Conservation (phyloP, 1,140 invertebrate genomes). For the Alviniconcha marisindica region DNA sequence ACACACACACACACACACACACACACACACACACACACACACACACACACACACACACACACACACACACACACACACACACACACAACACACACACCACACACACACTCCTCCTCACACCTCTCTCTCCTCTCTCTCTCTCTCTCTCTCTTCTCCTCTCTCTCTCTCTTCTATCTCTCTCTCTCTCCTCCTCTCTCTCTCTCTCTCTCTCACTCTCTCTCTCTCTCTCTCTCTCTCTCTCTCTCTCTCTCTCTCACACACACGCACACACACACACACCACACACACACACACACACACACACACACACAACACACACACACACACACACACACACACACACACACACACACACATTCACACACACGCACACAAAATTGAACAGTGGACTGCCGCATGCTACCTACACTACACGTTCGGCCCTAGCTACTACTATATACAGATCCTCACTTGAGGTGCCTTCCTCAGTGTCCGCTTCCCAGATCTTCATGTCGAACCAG, state of each 20-base stretch:
- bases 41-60: too few species aligned
- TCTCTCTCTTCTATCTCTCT: too few species aligned
- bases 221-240: neutral
- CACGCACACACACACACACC: too few species aligned
- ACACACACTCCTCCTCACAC: too few species aligned
- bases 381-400: too few species aligned
- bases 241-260: slow-evolving; percentile 34
- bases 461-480: slow-evolving; percentile 81
- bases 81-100: too few species aligned
- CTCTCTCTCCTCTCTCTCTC: too few species aligned
- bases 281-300: neutral
- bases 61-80: too few species aligned
- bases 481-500: slow-evolving; percentile 80
- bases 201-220: neutral
- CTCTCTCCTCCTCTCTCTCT: neutral
- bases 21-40: too few species aligned
- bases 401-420: too few species aligned
- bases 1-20: too few species aligned
- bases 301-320: neutral
- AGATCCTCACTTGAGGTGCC: slow-evolving; percentile 77
- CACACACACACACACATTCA: neutral
- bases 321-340: neutral
- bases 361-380: neutral
- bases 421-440: neutral
- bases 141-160: too few species aligned